These are phyloP conservation scores for Cynopterus brachyotis DNA, from an alignment of 2,113 vertebrate genomes.

Conservation along the genomic window DNA sequence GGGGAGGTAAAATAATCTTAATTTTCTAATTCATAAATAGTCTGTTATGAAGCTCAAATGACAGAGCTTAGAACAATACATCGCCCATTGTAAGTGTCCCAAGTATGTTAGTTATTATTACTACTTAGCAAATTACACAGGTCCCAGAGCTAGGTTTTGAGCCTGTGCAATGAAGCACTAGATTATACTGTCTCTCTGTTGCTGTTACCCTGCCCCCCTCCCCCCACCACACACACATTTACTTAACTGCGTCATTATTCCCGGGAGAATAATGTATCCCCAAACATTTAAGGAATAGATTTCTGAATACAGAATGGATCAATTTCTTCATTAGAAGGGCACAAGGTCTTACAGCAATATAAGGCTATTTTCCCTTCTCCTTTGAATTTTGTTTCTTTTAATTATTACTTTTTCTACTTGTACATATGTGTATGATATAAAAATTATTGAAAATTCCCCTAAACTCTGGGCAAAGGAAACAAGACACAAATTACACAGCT, in stretches of 20 bases:
- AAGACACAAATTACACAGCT: not conserved
- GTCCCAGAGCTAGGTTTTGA: not conserved
- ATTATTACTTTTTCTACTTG: not conserved
- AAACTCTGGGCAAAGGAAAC: not conserved
- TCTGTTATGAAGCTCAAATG: not conserved
- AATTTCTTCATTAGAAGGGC: not conserved
- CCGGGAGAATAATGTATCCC: not conserved
- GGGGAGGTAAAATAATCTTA: not conserved
- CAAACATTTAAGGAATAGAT: not conserved
- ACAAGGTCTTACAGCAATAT: not conserved
- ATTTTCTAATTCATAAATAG: not conserved
- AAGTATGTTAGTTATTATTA: not conserved
- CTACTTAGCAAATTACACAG: not conserved
- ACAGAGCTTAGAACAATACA: not conserved
- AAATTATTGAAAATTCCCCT: not conserved
- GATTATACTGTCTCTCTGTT: not conserved
- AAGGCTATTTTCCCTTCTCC: not conserved
- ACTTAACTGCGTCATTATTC: not conserved
- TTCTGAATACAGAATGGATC: not conserved
- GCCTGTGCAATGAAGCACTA: not conserved
- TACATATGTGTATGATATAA: not conserved
- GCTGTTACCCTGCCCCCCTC: accelerated
- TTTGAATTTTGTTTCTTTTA: not conserved
- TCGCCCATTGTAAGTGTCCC: too few species aligned
- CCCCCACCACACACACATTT: not conserved